phyloP scores from a whole-genome alignment of 2,888 invertebrate species.

The Hirudinaria manillensis region DNA sequence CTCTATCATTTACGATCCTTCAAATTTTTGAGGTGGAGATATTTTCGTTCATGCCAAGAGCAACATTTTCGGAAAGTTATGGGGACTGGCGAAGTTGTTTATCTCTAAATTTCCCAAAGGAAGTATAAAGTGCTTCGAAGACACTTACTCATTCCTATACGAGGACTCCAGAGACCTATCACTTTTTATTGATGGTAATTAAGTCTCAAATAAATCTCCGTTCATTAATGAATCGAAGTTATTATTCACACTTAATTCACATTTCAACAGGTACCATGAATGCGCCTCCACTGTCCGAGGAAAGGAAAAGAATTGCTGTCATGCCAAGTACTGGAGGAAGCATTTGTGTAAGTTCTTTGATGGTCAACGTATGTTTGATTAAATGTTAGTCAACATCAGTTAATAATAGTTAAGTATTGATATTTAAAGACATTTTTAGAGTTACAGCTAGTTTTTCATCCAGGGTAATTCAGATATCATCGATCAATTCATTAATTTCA shows the following conservation, averaged over 20 bases:
- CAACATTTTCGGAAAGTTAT: slow-evolving; percentile 49
- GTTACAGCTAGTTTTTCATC: too few species aligned
- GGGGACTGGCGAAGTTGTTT: slow-evolving; percentile 48
- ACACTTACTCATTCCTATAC: slow-evolving; percentile 53
- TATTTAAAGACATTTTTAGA: too few species aligned
- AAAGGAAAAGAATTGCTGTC: slow-evolving; percentile 46
- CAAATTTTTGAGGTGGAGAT: slow-evolving; percentile 49
- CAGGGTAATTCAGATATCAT: too few species aligned
- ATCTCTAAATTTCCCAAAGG: slow-evolving; percentile 46
- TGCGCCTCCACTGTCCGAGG: slow-evolving; percentile 50
- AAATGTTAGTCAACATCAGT: too few species aligned
- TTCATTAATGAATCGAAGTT: too few species aligned
- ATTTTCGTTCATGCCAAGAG: slow-evolving; percentile 53
- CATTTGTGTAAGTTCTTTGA: slow-evolving; percentile 49
- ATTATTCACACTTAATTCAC: too few species aligned
- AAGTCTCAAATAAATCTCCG: too few species aligned
- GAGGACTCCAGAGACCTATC: slow-evolving; percentile 51
- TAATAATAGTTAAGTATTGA: too few species aligned
- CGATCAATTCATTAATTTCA: slow-evolving; percentile 39
- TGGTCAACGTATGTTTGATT: slow-evolving; percentile 39
- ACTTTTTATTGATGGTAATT: slow-evolving; percentile 54
- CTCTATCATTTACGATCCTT: too few species aligned
- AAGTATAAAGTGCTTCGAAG: slow-evolving; percentile 47
- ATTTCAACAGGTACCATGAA: slow-evolving; percentile 55
- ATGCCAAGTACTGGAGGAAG: slow-evolving; percentile 52